Percentiles rank a stretch among this genome's conserved stretches.
These are phyloP conservation scores for Pteronura brasiliensis DNA, from an alignment of 2,113 vertebrate genomes.

Conservation along the genomic window DNA sequence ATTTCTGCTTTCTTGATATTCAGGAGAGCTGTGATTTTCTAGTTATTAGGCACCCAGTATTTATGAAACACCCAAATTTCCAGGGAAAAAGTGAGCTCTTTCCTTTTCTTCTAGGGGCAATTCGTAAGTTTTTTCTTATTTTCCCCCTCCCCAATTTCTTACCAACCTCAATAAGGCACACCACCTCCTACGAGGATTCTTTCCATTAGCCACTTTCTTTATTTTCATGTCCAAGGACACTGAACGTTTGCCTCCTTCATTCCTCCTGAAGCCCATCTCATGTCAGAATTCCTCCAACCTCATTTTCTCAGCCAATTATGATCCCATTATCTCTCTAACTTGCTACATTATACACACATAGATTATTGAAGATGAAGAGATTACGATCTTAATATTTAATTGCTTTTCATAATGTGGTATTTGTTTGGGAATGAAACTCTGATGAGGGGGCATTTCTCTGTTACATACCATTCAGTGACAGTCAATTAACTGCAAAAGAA, in stretches of 20 bases:
- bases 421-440: conserved; percentile 71
- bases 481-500: conserved; percentile 58
- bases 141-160: background rate
- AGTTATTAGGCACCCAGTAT: background rate
- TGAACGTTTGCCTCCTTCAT: conserved; percentile 37
- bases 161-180: background rate
- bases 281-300: conserved; percentile 60
- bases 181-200: background rate
- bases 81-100: background rate
- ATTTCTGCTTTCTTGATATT: conserved; percentile 27
- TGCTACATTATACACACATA: conserved; percentile 44
- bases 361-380: conserved; percentile 49
- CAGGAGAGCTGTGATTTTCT: background rate
- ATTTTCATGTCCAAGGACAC: conserved; percentile 32
- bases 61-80: background rate
- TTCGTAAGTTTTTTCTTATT: background rate
- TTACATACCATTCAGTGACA: conserved; percentile 45
- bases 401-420: conserved; percentile 58
- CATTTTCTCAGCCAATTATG: conserved; percentile 73
- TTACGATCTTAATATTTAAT: conserved; percentile 59
- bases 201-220: background rate
- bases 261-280: conserved; percentile 39
- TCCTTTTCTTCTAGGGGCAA: background rate
- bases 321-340: conserved; percentile 67
- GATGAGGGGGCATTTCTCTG: conserved; percentile 40